Percentiles rank a stretch among this genome's conserved stretches.
Conservation (phyloP, 1,140 invertebrate genomes). For the Magallana angulata region DNA sequence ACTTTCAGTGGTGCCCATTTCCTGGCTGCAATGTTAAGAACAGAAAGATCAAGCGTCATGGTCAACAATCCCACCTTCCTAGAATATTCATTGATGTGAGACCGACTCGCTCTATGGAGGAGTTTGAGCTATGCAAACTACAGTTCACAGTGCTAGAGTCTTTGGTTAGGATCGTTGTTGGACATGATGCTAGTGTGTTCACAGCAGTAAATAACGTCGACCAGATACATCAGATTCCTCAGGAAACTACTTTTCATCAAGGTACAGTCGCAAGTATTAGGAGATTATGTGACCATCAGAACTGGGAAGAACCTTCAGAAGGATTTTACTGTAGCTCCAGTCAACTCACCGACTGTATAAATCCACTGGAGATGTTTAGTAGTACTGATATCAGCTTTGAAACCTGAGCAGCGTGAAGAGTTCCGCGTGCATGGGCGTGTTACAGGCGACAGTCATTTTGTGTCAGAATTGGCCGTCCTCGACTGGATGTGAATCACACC, state of each 20-base stretch:
- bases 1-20: no score
- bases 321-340: not conserved
- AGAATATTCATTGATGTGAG: no score
- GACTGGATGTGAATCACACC: not conserved
- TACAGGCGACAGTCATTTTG: not conserved
- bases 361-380: slow-evolving; percentile 9
- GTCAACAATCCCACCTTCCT: no score
- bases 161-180: not conserved
- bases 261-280: not conserved
- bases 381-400: not conserved
- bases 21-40: no score
- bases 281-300: not conserved
- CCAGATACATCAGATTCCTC: not conserved
- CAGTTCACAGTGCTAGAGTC: not conserved
- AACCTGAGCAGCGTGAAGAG: not conserved
- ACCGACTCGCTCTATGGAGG: no score
- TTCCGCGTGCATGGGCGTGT: not conserved
- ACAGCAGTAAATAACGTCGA: not conserved
- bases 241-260: not conserved
- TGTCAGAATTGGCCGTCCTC: not conserved
- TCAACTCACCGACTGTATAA: not conserved
- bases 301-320: no score
- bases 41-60: no score
- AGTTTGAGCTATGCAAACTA: not conserved
- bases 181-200: not conserved